Evolutionary conservation across 2,113 vertebrate species (phyloP), one percentile per base, ranked within the genome.

Genomic region (Notarius quadriscutis): DNA sequence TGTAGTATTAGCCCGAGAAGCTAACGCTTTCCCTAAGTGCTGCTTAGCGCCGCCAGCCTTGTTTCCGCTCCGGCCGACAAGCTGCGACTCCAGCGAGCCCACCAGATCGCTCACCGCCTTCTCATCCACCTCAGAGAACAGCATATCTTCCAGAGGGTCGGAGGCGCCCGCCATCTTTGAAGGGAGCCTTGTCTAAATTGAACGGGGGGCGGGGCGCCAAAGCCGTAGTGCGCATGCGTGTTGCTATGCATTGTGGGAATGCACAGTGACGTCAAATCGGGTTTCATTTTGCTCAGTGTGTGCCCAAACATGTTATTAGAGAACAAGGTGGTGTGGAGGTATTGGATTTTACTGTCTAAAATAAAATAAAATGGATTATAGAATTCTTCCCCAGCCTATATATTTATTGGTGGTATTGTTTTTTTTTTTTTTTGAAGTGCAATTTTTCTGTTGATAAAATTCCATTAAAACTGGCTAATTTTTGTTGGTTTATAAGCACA

Each of bases 131-230:
- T 96, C 96, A 84, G 96, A 96, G 95, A 96, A 96, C 90, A 97
- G 95, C 96, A 97, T 96, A 93, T 97, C 96, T 95, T 96, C 96
- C 95, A 96, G 95, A 91, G 96, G 96, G 94, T 97, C 96, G 92
- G 96, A 95, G 93, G 95, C 90, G 91, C 95, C 96, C 96, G 96
- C 96, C 96, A 97, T 97, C 94, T 96, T 95, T 95, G 95, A 94
- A 94, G 92, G 92, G 92, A 95, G 93, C 89, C 93, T 94, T 93
- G 93, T 94, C 92, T 95, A 94, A 95, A 94, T 94, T 91, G 94
- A 92, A 90, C 94, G 86, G 86, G 62, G 77, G 86, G 78, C 60
- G 90, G 94, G n/a, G 91, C 87, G 94, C 95, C 60, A 27, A 81
- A 22, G 83, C 55, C 50, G 62, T 88, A 94, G 18, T 91, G 91